These are phyloP conservation scores for Toxonevra muliebris DNA, from an alignment of 2,888 invertebrate species.

Conservation along the genomic window DNA sequence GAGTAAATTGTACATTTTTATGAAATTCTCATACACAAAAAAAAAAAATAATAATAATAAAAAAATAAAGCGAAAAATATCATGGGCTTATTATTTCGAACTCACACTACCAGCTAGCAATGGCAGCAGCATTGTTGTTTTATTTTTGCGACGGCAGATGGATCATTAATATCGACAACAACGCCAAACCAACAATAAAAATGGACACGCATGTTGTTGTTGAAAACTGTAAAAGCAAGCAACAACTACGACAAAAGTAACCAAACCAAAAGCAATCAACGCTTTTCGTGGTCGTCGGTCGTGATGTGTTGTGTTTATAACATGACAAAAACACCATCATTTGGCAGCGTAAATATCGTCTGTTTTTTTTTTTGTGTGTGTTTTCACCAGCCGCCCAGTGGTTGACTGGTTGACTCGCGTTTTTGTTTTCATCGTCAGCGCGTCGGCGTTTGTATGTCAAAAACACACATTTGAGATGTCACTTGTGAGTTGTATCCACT, in stretches of 20 bases:
- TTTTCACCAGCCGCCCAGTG: slow-evolving; percentile 4
- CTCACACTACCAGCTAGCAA: slow-evolving; percentile 18
- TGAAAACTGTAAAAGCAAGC: slow-evolving; percentile 2
- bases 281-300: background rate
- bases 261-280: slow-evolving; percentile 1
- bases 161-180: background rate
- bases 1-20: background rate
- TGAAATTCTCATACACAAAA: slow-evolving; percentile 10
- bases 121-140: background rate
- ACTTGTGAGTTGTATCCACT: slow-evolving; percentile 9
- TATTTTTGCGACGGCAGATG: no score
- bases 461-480: slow-evolving; percentile 12
- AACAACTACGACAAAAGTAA: slow-evolving; percentile 2
- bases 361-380: background rate
- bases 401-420: slow-evolving; percentile 3
- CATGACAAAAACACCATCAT: background rate
- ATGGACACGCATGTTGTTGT: background rate
- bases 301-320: no score
- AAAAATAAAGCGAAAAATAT: slow-evolving; percentile 15
- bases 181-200: background rate
- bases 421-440: background rate
- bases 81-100: slow-evolving; percentile 3
- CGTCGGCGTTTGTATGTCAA: slow-evolving; percentile 18
- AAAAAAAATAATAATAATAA: slow-evolving; percentile 12
- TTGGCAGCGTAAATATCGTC: background rate